Conservation (phyloP, 2,888 invertebrate genomes). For the Acleris laterana region DNA sequence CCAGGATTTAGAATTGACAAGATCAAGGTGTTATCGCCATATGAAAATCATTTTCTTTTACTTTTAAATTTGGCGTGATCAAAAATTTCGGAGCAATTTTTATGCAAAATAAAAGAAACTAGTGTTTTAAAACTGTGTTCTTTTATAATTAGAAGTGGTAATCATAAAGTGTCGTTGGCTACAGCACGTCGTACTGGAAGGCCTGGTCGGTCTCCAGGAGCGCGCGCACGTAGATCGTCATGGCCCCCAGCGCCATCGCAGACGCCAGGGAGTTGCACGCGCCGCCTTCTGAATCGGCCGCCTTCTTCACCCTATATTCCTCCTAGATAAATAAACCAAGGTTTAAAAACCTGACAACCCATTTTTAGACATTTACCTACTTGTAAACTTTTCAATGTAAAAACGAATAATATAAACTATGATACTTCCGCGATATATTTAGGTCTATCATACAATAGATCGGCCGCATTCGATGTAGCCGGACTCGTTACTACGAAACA, state of each 20-base stretch:
- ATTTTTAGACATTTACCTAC: neutral
- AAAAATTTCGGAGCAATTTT: too few relatives aligned
- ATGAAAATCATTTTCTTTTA: too few relatives aligned
- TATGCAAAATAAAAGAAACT: too few relatives aligned
- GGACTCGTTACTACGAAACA: too few relatives aligned
- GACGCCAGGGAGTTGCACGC: slow-evolving; percentile 75
- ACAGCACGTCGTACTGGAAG: slow-evolving; percentile 76
- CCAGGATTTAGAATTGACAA: too few relatives aligned
- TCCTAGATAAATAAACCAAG: slow-evolving; percentile 51
- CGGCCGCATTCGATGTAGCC: too few relatives aligned
- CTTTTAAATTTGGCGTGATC: too few relatives aligned
- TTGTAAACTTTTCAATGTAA: too few relatives aligned
- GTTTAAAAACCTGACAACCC: neutral
- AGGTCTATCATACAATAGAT: too few relatives aligned
- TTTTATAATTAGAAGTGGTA: slow-evolving; percentile 30
- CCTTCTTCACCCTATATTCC: slow-evolving; percentile 72
- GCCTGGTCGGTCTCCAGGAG: slow-evolving; percentile 76
- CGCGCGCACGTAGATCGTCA: slow-evolving; percentile 70
- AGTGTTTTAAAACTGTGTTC: neutral
- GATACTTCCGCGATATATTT: too few relatives aligned
- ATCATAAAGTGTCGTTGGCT: too few relatives aligned
- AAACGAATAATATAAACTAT: neutral
- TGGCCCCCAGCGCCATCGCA: slow-evolving; percentile 73
- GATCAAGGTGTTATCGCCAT: too few relatives aligned
- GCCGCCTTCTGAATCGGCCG: slow-evolving; percentile 69